Evolutionary conservation across 2,113 vertebrate genomes (phyloP), one percentile per base, ranked within the genome.

Genomic region (Zingel zingel): DNA sequence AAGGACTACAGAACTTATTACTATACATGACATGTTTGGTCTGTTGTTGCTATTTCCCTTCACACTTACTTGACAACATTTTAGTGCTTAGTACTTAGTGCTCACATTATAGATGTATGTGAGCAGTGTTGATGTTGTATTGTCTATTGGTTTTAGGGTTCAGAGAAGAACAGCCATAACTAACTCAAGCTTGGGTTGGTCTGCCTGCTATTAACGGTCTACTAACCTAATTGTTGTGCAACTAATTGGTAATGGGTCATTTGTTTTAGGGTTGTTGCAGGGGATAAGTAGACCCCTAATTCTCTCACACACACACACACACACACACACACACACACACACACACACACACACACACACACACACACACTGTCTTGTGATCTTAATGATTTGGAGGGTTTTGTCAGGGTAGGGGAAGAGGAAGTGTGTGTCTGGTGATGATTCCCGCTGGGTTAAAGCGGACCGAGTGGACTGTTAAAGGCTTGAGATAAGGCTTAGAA

Each of bases 371-470:
- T 21, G 51, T 48, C 57, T 72, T 79, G 68, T 66, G 64, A 79
- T 83, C 39, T 69, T 43, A 74, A 66, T n/a, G 59, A 48, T 90
- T 85, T 90, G 65, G 33, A 79, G 64, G 73, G 47, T 86, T 91
- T 86, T 67, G 74, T 88, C 51, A 61, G 69, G 51, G 61, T 58
- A 59, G 50, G 33, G 79, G 51, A 84, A 86, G 51, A 73, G 88
- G 88, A 88, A 90, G 70, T 92, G 76, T 85, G 86, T 75, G 79
- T 86, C 86, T 80, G 68, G 89, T 89, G 89, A 91, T 92, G 86
- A 92, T 90, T 91, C 81, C 89, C 83, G 45, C 74, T 50, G 82
- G 88, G 76, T 91, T 74, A 71, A 81, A 86, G 82, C 64, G 51
- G 83, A 90, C 80, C 67, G 76, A 88, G 72, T 86, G 85, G 84